phyloP scores from a whole-genome alignment of 2,888 invertebrate genomes.

The Mythimna albipuncta region DNA sequence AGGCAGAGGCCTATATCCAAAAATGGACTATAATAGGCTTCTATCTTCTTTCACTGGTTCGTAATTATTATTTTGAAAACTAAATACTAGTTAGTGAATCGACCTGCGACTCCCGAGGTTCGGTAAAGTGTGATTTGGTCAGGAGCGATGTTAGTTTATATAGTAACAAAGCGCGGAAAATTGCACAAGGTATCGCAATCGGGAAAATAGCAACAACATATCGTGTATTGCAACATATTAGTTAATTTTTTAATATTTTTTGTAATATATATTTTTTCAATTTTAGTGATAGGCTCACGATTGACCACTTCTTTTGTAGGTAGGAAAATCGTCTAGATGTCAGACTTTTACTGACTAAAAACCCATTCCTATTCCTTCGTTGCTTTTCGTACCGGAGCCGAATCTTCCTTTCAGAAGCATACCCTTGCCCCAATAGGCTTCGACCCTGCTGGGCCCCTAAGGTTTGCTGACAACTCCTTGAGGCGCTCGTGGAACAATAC shows the following conservation, averaged over 20 bases:
- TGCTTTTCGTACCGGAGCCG: no score
- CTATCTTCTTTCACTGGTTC: not conserved
- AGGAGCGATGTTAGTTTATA: not conserved
- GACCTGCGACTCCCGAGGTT: not conserved
- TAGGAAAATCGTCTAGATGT: no score
- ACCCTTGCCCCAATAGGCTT: no score
- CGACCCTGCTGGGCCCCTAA: no score
- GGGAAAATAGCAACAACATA: not conserved
- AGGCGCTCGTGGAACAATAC: no score
- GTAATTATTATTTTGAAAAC: not conserved
- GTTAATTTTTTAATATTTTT: not conserved
- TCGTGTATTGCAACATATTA: not conserved
- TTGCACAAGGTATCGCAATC: not conserved
- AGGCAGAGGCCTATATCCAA: conserved; percentile 1
- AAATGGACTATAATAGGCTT: not conserved
- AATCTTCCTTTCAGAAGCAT: no score
- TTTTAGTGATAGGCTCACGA: not conserved
- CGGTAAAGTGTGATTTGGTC: not conserved
- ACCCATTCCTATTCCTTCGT: no score
- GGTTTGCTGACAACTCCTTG: no score
- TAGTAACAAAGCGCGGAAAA: not conserved
- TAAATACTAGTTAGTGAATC: not conserved
- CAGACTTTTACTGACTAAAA: no score
- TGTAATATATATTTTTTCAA: not conserved
- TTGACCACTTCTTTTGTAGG: not conserved